Evolutionary conservation across 2,888 invertebrate genomes (phyloP), one percentile per base, ranked within the genome.

Genomic region (Thysanoteuthis rhombus): DNA sequence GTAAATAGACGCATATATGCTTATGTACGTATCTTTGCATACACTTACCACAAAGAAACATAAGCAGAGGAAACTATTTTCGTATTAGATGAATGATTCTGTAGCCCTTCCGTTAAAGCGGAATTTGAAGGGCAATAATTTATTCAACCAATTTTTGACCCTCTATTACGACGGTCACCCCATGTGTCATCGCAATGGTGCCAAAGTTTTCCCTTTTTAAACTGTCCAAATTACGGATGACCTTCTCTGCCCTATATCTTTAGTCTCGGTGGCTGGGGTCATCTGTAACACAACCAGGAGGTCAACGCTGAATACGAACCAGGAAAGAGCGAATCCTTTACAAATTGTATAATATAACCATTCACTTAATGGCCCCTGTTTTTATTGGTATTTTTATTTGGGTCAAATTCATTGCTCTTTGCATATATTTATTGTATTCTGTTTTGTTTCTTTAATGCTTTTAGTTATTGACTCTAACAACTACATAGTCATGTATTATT

Each of bases 11-110:
- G 6, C n/a, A 10, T n/a, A 75, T 32, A 8, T 32, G n/a, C n/a
- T 1, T 32, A 75, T 47, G 8, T 75, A 75, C n/a, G 0, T 75
- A n/a, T 75, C 32, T 75, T 32, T 75, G n/a, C 32, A 6, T 75
- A 10, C 16, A 75, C 10, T 75, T 28, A 75, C 32, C 75, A 32
- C 32, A 75, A n/a, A 75, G 75, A 75, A 75, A 75, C n/a, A 8
- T n/a, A 75, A 75, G 75, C 75, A 12, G 75, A 75, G 75, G 75
- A 75, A 75, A 32, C 75, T 8, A 75, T 75, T 75, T 75, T 75
- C 75, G 75, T 75, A 75, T 75, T 75, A 75, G 75, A n/a, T 75
- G n/a, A 75, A 75, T 75, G 75, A 75, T 75, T 75, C n/a, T 75
- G 75, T 75, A 75, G 75, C 75, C 75, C 32, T 75, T 75, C 75